Evolutionary conservation across 2,113 vertebrate genomes (phyloP).

Genomic region (Hippolais icterina): DNA sequence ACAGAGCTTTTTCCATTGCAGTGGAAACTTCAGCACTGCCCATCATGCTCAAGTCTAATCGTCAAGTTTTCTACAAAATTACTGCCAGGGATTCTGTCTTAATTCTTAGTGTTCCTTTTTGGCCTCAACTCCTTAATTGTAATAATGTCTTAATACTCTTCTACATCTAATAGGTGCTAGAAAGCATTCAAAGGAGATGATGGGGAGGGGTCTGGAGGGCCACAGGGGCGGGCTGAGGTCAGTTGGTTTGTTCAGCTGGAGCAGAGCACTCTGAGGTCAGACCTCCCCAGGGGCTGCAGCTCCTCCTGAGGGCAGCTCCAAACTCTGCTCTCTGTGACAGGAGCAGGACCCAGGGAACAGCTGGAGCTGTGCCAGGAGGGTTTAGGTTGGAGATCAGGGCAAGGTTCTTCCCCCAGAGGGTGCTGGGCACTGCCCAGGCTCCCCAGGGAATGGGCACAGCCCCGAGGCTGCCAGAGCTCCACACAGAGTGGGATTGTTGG

Average conservation of each 20-base stretch:
- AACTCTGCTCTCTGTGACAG: not conserved
- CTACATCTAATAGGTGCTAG: too few relatives aligned
- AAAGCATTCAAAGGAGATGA: not conserved
- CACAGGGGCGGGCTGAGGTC: rapidly evolving
- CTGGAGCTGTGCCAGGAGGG: not conserved
- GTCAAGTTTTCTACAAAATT: not conserved
- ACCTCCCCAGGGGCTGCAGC: rapidly evolving
- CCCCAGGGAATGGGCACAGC: not conserved
- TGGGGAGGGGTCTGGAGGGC: not conserved
- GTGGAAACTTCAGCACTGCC: not conserved
- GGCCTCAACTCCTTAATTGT: not conserved
- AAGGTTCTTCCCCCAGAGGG: not conserved
- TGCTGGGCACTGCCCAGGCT: not conserved
- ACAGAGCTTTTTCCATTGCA: not conserved
- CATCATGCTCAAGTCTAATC: not conserved
- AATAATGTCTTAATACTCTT: not conserved
- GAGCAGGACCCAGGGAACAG: rapidly evolving
- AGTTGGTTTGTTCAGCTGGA: not conserved
- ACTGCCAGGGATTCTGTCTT: not conserved
- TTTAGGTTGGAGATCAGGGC: rapidly evolving
- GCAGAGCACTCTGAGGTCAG: not conserved
- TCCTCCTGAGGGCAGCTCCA: not conserved
- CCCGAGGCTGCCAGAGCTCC: not conserved
- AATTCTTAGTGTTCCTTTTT: not conserved
- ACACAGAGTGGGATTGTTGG: not conserved